Evolutionary conservation across 2,797 vertebrate species (phyloP), one percentile per base, ranked within the genome.

Genomic region (Cryptoblepharus egeriae): DNA sequence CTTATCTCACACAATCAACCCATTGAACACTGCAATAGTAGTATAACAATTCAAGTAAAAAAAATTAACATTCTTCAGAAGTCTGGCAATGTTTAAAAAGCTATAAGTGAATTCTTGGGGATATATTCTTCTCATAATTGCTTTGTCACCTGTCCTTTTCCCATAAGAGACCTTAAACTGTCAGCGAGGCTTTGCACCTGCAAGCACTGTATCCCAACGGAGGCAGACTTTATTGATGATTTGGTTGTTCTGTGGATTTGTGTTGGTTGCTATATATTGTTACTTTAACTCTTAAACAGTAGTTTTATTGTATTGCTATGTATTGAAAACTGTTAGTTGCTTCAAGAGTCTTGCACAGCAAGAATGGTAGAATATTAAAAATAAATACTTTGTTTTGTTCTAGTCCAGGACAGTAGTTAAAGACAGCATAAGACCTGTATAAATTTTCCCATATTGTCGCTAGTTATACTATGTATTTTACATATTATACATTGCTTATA

Each of bases 71-170:
- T 18, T 79, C 37, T 49, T 42, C 32, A 57, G 18, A 74, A 30
- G 26, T 63, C 35, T 42, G 37, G 18, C 61, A 81, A 30, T 63
- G n/a, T 28, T 52, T 73, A 80, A 37, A 65, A 49, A 42, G 52
- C 6, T 32, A 65, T 22, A 20, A 65, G 32, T 74, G 37, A 67
- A 52, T 22, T 64, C 16, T 16, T n/a, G 12, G 13, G 30, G 16
- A 75, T 6, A 1, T n/a, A 61, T 28, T 82, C 72, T 82, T 76
- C 24, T 30, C 24, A 52, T 49, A 82, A 71, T 77, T 71, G 65
- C 75, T 77, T 49, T 77, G 67, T 82, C 65, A 77, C 57, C 74
- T 68, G 52, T 82, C 58, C 39, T 70, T 77, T 82, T 63, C 57
- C 58, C 67, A 77, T 12, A 82, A 82, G 57, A 32, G 39, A 71